These are phyloP conservation scores for Aix galericulata DNA, from an alignment of 2,113 vertebrate genomes.

Conservation along the genomic window DNA sequence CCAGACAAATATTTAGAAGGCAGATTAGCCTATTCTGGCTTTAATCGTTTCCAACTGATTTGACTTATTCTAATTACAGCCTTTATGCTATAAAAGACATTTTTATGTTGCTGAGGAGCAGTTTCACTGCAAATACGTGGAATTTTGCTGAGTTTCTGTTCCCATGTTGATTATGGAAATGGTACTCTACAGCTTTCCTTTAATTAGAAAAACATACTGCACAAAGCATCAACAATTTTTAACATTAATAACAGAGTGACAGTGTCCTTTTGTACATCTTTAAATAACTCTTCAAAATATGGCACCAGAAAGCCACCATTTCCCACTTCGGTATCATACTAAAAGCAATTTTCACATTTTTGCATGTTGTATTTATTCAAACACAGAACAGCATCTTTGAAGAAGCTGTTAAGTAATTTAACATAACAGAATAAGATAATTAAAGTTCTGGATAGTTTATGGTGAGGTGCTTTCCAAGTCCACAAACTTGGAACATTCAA, in stretches of 20 bases:
- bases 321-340: slow-evolving; percentile 12
- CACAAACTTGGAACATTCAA: slow-evolving; percentile 41
- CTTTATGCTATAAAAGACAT: slow-evolving; percentile 84
- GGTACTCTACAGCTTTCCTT: slow-evolving; percentile 74
- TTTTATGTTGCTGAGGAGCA: slow-evolving; percentile 80
- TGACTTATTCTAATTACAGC: slow-evolving; percentile 88
- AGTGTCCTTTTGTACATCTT: slow-evolving; percentile 73
- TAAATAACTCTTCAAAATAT: slow-evolving; percentile 60
- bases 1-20: slow-evolving; percentile 85
- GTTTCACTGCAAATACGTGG: slow-evolving; percentile 80
- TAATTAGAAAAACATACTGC: slow-evolving; percentile 86
- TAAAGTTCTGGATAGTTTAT: slow-evolving; percentile 31
- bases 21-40: slow-evolving; percentile 79
- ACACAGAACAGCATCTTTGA: not conserved
- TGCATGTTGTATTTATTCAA: slow-evolving; percentile 52
- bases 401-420: slow-evolving; percentile 55
- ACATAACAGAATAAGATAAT: slow-evolving; percentile 48
- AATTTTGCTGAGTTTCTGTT: slow-evolving; percentile 81
- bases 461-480: not conserved
- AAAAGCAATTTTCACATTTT: not conserved
- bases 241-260: slow-evolving; percentile 75
- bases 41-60: slow-evolving; percentile 86
- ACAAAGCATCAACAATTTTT: slow-evolving; percentile 75
- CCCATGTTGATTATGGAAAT: slow-evolving; percentile 81
- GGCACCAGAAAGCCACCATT: slow-evolving; percentile 19